phyloP scores from a whole-genome alignment of 2,888 invertebrate species.

The Philereme transversata region DNA sequence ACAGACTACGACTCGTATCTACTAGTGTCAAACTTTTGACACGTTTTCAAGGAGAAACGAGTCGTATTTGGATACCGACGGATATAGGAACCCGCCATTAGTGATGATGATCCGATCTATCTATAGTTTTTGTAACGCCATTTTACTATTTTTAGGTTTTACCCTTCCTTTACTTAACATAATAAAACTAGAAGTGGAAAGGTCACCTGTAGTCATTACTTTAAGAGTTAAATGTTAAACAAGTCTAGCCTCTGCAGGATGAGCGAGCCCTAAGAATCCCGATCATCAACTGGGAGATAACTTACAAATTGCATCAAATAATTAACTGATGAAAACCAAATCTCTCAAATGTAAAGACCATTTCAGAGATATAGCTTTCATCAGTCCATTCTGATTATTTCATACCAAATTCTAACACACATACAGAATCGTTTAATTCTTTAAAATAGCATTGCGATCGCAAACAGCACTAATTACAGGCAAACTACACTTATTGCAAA shows the following conservation, averaged over 20 bases:
- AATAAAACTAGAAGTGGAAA: neutral
- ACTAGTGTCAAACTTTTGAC: too few species aligned
- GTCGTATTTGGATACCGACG: too few species aligned
- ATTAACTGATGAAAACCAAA: too few species aligned
- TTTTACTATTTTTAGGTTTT: neutral
- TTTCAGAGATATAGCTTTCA: too few species aligned
- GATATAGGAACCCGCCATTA: neutral
- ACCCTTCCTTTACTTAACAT: neutral
- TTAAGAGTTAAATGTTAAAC: neutral
- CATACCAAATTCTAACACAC: too few species aligned
- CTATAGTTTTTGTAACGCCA: neutral
- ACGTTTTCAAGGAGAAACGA: too few species aligned
- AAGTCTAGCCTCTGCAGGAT: neutral
- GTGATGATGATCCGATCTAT: neutral
- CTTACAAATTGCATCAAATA: too few species aligned
- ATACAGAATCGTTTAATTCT: neutral
- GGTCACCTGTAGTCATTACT: neutral
- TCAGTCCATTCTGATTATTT: too few species aligned
- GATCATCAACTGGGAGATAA: slow-evolving; percentile 1
- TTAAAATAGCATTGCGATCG: neutral
- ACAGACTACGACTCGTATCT: too few species aligned
- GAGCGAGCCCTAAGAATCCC: slow-evolving; percentile 4
- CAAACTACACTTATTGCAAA: neutral
- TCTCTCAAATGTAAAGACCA: too few species aligned
- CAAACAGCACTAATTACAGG: neutral